Evolutionary conservation across 2,888 invertebrate genomes (phyloP), one percentile per base, ranked within the genome.

Genomic region (Cantharis flavilabris): DNA sequence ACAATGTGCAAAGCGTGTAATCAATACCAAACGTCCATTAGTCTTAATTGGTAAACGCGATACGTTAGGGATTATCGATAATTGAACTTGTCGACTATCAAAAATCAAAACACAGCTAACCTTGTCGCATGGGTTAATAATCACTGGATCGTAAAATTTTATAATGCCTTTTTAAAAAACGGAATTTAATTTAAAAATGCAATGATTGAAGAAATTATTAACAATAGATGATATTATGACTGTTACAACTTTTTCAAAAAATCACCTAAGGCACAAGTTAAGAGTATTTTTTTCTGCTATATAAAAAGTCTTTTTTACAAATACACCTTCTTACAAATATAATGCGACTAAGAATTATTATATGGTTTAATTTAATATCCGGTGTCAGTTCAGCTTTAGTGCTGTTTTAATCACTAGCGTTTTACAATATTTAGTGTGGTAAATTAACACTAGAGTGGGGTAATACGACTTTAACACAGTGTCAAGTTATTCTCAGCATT

Each of bases 1-100:
- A 69, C 73, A 73, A 62, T 62, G 69, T 67, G 23, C 26, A 26
- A 26, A 62, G 28, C 64, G 11, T 65, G 30, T 73, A 62, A 73
- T 69, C 70, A 73, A 73, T 69, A 69, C 62, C 73, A 30, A 65
- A 30, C 73, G 62, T 73, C 73, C 73, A 73, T 73, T 73, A 73
- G 63, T 30, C 69, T 69, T 73, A 73, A 73, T 73, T 73, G 73
- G 49, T 69, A 13, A 62, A 69, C 69, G 69, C 26, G 28, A 72
- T 72, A 72, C 72, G 67, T 72, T 72, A 11, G 49, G 73, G 73
- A 70, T 73, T 70, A 73, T 73, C 63, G 49, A 14, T 73, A 73
- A 73, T 73, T 73, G 69, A 73, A 62, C 28, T 63, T 73, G 73
- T 62, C 73, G 69, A 70, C 69, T 70, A 73, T 70, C 73, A 63